These are phyloP conservation scores for Microctenopoma stevenorrisi DNA, from an alignment of 2,797 vertebrate species.

Conservation along the genomic window DNA sequence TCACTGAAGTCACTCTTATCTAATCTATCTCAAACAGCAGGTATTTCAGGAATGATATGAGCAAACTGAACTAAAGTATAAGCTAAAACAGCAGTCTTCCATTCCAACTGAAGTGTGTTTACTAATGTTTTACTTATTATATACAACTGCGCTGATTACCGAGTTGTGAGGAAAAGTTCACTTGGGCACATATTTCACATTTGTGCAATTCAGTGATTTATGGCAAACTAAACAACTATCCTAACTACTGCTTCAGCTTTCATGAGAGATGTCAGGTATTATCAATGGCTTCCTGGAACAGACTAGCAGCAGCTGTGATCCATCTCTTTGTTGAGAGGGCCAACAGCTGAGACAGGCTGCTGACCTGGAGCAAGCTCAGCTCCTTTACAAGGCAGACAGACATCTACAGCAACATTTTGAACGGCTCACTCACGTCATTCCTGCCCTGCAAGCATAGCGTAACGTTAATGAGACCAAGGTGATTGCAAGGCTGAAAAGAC, in stretches of 20 bases:
- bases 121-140: neutral
- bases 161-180: neutral
- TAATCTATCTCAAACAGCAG: conserved; percentile 46
- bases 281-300: conserved; percentile 3
- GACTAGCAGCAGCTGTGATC: conserved; percentile 27
- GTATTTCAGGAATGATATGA: conserved; percentile 61
- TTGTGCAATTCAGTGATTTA: neutral
- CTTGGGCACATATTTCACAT: neutral
- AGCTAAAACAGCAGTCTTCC: neutral
- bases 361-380: conserved; percentile 41
- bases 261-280: neutral
- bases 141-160: neutral
- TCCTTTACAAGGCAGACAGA: conserved; percentile 4
- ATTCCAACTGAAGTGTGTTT: neutral
- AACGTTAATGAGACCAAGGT: neutral
- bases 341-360: conserved; percentile 52
- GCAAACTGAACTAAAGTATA: conserved; percentile 12
- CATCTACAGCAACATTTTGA: neutral
- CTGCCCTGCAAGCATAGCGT: neutral
- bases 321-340: conserved; percentile 57
- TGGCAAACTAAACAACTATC: neutral
- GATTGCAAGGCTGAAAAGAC: neutral
- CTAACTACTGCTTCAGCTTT: neutral
- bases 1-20: conserved; percentile 45
- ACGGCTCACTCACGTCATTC: neutral